Percentiles rank a stretch among this genome's conserved stretches.
These are phyloP conservation scores for Cavia porcellus DNA, from an alignment of 2,113 vertebrate genomes.

Conservation along the genomic window DNA sequence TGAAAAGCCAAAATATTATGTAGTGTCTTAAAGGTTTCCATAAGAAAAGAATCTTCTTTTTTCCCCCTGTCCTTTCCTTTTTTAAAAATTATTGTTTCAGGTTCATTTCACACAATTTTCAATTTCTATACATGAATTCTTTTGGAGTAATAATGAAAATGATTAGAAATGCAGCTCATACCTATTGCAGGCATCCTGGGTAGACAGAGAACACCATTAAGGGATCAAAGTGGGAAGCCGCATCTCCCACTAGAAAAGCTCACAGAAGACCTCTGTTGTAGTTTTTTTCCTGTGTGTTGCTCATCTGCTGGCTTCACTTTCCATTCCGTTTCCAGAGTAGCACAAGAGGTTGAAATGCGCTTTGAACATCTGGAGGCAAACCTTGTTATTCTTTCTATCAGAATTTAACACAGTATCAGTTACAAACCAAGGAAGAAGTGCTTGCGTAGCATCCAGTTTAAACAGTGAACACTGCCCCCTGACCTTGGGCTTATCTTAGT, in stretches of 20 bases:
- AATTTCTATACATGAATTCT: conserved; percentile 1
- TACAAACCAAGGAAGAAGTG: not conserved
- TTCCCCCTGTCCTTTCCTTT: not conserved
- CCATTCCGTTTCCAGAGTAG: not conserved
- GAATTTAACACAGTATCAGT: not conserved
- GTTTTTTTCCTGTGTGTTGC: not conserved
- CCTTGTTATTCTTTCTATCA: not conserved
- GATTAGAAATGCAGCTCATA: not conserved
- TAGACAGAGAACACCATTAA: not conserved
- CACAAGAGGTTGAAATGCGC: not conserved
- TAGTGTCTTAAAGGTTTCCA: not conserved
- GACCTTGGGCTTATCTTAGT: not conserved
- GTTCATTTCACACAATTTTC: not conserved
- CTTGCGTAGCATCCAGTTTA: not conserved
- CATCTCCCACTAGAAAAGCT: not conserved
- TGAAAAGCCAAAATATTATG: not conserved
- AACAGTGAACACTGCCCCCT: not conserved
- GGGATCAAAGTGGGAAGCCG: not conserved
- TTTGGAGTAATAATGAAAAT: not conserved
- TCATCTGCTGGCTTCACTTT: not conserved
- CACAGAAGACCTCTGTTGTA: not conserved
- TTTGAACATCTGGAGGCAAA: not conserved
- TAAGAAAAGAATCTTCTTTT: not conserved
- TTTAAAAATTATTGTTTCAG: not conserved
- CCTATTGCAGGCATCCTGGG: not conserved